These are phyloP conservation scores for Lobophora halterata DNA, from an alignment of 2,888 invertebrate genomes.

Conservation along the genomic window DNA sequence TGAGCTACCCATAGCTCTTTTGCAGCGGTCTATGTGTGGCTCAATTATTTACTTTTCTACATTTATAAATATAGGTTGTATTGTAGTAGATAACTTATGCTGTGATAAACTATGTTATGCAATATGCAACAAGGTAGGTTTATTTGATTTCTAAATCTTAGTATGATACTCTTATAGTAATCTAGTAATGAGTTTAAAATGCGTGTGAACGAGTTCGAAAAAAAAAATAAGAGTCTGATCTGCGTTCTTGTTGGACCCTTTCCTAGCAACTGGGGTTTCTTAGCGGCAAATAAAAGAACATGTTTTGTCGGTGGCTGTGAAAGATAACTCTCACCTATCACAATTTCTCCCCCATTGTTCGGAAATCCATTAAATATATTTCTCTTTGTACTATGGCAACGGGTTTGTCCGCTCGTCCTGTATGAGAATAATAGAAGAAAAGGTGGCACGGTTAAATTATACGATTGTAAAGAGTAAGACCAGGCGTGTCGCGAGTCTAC, in stretches of 20 bases:
- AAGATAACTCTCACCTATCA: constrained; percentile 79
- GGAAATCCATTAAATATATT: constrained; percentile 66
- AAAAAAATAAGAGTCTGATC: constrained; percentile 56
- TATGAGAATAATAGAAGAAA: constrained; percentile 62
- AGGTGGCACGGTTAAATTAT: constrained; percentile 64
- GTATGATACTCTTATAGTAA: too few species aligned
- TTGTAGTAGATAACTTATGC: too few species aligned
- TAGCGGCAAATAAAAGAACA: constrained; percentile 58
- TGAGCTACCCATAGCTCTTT: too few species aligned
- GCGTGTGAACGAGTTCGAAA: constrained; percentile 37
- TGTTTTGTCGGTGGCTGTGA: constrained; percentile 58
- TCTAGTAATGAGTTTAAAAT: too few species aligned
- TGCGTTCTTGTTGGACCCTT: constrained; percentile 65
- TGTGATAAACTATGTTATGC: too few species aligned
- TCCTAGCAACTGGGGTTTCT: constrained; percentile 60
- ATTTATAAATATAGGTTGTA: too few species aligned
- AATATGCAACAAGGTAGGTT: too few species aligned
- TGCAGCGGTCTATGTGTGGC: too few species aligned
- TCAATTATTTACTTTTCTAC: too few species aligned
- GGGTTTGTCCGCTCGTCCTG: constrained; percentile 65
- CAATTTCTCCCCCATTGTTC: constrained; percentile 74
- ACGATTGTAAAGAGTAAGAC: constrained; percentile 58
- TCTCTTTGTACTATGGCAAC: constrained; percentile 64
- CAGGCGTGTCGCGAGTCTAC: constrained; percentile 36
- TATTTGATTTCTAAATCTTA: too few species aligned